A percentile compares a stretch with the other conserved stretches of the same genome.
Evolutionary conservation across 2,113 vertebrate genomes (phyloP).

Genomic region (Myocastor coypus): DNA sequence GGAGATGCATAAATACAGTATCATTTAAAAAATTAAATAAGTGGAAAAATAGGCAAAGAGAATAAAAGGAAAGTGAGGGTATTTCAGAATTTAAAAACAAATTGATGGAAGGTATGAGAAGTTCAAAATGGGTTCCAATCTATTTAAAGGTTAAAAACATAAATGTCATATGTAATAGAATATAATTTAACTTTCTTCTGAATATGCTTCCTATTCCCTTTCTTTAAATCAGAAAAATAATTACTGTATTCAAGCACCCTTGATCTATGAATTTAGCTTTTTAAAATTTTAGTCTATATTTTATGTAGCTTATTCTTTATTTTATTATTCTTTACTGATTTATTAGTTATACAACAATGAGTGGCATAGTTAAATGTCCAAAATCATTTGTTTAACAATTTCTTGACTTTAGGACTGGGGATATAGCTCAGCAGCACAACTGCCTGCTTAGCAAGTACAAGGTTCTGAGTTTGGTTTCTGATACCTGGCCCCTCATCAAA

Average conservation of each 20-base stretch:
- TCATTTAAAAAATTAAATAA: slow-evolving; percentile 2
- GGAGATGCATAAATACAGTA: background rate
- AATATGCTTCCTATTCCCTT: background rate
- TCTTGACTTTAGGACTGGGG: background rate
- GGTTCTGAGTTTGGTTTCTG: no score
- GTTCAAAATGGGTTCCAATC: background rate
- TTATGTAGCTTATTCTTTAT: background rate
- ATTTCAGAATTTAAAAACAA: background rate
- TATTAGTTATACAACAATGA: background rate
- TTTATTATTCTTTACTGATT: slow-evolving; percentile 3
- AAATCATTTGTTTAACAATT: background rate
- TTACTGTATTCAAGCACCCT: background rate
- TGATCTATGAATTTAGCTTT: background rate
- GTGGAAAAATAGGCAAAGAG: background rate
- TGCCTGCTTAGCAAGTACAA: no score
- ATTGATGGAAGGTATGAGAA: background rate
- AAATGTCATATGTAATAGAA: background rate
- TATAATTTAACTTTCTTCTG: background rate
- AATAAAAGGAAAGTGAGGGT: background rate
- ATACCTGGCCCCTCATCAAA: no score
- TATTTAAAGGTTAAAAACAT: slow-evolving; percentile 5
- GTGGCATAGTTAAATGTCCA: background rate
- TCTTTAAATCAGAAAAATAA: slow-evolving; percentile 9
- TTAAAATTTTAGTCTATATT: background rate
- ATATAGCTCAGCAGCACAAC: no score